Evolutionary conservation across 2,113 vertebrate genomes (phyloP).

Genomic region (Bathybates hornii): DNA sequence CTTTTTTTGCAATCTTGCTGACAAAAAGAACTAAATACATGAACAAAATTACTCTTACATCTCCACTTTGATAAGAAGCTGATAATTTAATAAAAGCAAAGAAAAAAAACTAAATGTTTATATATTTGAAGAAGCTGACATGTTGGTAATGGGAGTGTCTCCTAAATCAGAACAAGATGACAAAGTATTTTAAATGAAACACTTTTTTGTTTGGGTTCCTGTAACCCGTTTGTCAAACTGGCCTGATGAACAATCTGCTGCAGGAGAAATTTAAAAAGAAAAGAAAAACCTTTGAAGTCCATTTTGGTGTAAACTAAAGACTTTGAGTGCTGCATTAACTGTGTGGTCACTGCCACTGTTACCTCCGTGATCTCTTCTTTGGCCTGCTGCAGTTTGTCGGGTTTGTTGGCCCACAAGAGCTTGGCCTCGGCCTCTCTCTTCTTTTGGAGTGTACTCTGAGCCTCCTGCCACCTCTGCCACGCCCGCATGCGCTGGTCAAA

Average conservation of each 20-base stretch:
- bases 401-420: slow-evolving; percentile 94
- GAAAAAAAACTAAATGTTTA: not conserved
- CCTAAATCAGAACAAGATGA: not conserved
- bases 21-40: not conserved
- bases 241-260: not conserved
- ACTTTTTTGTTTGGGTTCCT: not conserved
- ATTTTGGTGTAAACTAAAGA: not conserved
- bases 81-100: not conserved
- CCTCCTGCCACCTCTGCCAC: slow-evolving; percentile 97
- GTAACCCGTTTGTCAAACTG: not conserved
- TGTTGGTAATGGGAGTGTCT: not conserved
- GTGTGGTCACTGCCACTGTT: not conserved
- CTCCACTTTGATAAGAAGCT: not conserved
- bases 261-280: not conserved
- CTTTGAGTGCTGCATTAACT: not conserved
- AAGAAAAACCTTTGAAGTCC: not conserved
- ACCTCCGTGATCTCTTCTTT: slow-evolving; percentile 94
- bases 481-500: slow-evolving; percentile 92
- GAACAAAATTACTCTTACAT: not conserved
- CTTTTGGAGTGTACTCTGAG: slow-evolving; percentile 88
- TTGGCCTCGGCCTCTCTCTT: slow-evolving; percentile 91
- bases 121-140: not conserved
- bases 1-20: not conserved
- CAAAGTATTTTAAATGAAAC: not conserved
- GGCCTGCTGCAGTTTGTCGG: slow-evolving; percentile 92